These are phyloP conservation scores for Leucania comma DNA, from an alignment of 2,888 invertebrate genomes.

Conservation along the genomic window DNA sequence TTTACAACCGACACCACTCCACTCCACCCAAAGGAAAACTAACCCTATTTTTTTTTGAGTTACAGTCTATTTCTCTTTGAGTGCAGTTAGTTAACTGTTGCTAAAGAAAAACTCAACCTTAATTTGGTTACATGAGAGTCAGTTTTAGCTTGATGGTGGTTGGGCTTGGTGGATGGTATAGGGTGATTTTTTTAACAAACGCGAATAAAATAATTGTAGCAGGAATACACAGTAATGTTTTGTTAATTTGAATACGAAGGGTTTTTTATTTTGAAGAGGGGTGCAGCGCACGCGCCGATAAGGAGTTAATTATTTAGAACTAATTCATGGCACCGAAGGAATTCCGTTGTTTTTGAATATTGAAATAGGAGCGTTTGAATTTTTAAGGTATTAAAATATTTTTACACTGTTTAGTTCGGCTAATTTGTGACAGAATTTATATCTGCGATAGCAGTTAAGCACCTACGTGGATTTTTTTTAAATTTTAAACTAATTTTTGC, in stretches of 20 bases:
- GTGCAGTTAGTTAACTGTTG: conserved; percentile 23
- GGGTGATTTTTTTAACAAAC: conserved; percentile 66
- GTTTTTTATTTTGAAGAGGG: conserved; percentile 78
- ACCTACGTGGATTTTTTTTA: no score
- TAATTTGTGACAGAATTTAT: not conserved
- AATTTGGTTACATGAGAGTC: rapidly evolving
- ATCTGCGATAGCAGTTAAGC: no score
- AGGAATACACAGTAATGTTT: conserved; percentile 87
- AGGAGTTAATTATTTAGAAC: conserved; percentile 89
- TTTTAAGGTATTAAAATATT: conserved; percentile 35
- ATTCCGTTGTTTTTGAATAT: conserved; percentile 81
- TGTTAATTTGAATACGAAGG: conserved; percentile 89
- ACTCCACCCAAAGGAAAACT: conserved; percentile 36
- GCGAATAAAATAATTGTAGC: conserved; percentile 85
- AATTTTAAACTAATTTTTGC: no score
- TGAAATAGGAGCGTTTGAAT: conserved; percentile 67
- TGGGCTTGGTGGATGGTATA: no score
- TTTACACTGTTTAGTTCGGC: conserved; percentile 34
- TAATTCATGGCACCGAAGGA: conserved; percentile 80
- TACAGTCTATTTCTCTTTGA: conserved; percentile 58
- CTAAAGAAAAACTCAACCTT: conserved; percentile 47
- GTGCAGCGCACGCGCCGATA: conserved; percentile 86
- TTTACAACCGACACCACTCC: conserved; percentile 71
- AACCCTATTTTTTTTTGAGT: conserved; percentile 2
- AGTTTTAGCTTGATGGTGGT: conserved; percentile 5